These are phyloP conservation scores for Sardina pilchardus DNA, from an alignment of 2,113 vertebrate species.

Conservation along the genomic window DNA sequence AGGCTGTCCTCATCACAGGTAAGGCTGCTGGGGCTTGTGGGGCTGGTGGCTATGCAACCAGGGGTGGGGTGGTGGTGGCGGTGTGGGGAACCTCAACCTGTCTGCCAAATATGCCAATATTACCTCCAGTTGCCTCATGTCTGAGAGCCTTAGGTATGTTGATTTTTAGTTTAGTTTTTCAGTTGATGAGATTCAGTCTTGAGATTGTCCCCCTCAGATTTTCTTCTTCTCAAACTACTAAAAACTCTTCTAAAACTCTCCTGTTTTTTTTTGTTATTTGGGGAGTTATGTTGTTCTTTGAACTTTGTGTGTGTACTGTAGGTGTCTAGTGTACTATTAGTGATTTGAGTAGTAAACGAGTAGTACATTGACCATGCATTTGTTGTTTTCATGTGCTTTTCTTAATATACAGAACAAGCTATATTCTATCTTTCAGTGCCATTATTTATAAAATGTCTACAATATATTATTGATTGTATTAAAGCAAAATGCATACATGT, in stretches of 20 bases:
- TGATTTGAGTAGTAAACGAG: neutral
- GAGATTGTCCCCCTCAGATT: too few species aligned
- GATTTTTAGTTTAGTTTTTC: too few species aligned
- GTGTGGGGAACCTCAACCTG: neutral
- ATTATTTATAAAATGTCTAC: neutral
- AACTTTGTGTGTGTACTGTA: neutral
- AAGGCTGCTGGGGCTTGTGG: conserved; percentile 12
- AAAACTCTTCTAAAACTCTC: too few species aligned
- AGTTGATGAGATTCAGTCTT: neutral
- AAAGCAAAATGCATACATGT: neutral
- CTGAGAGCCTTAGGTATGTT: too few species aligned
- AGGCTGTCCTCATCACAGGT: conserved; percentile 75
- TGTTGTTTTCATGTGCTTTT: neutral
- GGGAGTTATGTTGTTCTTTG: too few species aligned
- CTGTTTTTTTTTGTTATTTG: too few species aligned
- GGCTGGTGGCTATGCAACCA: neutral
- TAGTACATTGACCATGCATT: neutral
- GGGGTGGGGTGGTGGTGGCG: neutral
- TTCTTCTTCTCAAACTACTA: neutral
- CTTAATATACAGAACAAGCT: neutral
- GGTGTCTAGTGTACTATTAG: neutral
- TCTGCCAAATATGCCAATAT: too few species aligned
- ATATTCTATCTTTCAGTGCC: neutral
- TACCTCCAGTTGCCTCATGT: too few species aligned
- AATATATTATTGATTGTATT: neutral